Evolutionary conservation across 2,113 vertebrate genomes (phyloP), one percentile per base, ranked within the genome.

Genomic region (Capreolus pygargus): DNA sequence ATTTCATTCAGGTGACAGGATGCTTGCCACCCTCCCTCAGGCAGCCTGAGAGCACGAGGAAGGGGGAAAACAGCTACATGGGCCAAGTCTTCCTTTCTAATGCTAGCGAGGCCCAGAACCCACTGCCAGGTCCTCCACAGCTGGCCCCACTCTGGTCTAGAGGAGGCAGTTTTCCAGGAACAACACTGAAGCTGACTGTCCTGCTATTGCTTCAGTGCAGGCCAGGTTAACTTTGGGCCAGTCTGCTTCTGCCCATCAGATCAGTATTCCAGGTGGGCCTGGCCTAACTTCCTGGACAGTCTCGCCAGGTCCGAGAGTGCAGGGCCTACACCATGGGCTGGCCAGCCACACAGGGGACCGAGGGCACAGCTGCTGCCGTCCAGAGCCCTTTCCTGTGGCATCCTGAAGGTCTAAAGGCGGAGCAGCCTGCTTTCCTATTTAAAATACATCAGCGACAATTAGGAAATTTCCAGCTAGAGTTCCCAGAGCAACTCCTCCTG

Each of bases 401-500:
- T 78, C 27, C 86, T 86, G 30, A 93, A 86, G 45, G 74, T 86
- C 54, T 88, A 45, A 85, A 93, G 39, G 15, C 33, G 88, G 81
- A 93, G 74, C 19, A 85, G 17, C 54, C 11, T 60, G 82, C 54
- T 85, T 96, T 43, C 58, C 78, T 95, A 98, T 43, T 76, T 27
- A 76, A 43, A 76, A 43, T 76, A 43, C 0, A 2, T 76, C 87
- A 98, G 83, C 81, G 92, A 89, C 52, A 95, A 91, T 85, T 83
- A 76, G 90, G 70, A 98, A 88, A 97, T 97, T 98, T 97, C 70
- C 86, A 83, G 92, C 50, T 93, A 97, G 89, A 97, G 98, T 97
- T 98, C 94, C 98, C 97, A 98, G 97, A 98, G 96, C 97, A 99
- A 98, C 98, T 96, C 98, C 95, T 95, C 97, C 89, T 79, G 97